Base-by-base conservation (phyloP, 2,113 vertebrate genomes). In the Mesembrinibis cayennensis region DNA sequence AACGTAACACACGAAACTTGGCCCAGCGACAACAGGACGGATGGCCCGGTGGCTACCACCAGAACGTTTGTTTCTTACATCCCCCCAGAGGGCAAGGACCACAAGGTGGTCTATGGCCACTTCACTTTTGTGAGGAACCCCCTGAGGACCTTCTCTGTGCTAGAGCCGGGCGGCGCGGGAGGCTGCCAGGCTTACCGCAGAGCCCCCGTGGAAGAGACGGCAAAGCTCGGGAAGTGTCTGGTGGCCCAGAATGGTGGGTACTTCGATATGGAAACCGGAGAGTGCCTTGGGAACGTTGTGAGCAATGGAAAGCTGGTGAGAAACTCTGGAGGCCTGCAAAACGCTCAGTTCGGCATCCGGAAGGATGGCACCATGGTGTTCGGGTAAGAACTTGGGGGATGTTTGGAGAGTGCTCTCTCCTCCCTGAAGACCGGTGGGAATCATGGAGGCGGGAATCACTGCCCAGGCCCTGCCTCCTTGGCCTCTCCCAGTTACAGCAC, bases 331-430 rank as follows among this genome's bases (percentile, higher is more conserved):
- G 99, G 99, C 1, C 27, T 99, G 50, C 99, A 99, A 94, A 99
- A 99, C 5, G 99, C 99, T 38, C 99, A 99, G 98, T 99, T 99
- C 94, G 99, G 99, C 59, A 99, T 99, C 97, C 98, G 98, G 95
- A 98, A 94, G 89, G 99, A 99, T 59, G 99, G 99, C 66, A 99
- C 98, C 21, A 96, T 99, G 85, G 99, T 99, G 87, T 99, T 99
- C 3, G 99, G 99, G 99, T 99, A 98, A 99, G 99, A 82, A 40
- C 27, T n/a, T 47, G 3, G 70, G 65, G 56, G 18, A 2, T 23
- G 45, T 47, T 44, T 16, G 17, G 30, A 32, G 29, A 23, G 25
- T 0, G 1, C 3, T 2, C 21, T 71, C 22, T 58, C 7, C 27
- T 47, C 13, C 15, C 65, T 23, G 19, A 32, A 15, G 36, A 8